These are phyloP conservation scores for Sebastolobus altivelis DNA, from an alignment of 2,797 vertebrate genomes.

Conservation along the genomic window DNA sequence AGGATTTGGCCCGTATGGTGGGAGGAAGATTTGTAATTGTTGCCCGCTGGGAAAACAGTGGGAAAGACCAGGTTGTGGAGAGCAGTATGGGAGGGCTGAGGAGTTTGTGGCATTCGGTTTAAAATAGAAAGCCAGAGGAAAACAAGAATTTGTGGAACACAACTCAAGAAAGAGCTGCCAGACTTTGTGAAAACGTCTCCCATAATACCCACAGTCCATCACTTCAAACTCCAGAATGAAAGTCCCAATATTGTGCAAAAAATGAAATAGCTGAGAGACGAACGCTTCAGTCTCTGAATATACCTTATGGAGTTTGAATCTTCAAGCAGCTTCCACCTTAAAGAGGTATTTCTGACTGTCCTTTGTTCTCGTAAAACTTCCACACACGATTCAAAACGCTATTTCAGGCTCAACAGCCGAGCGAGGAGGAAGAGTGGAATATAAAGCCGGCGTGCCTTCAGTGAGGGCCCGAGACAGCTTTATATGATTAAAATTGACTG, in stretches of 20 bases:
- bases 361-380: constrained; percentile 53
- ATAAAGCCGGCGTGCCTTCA: constrained; percentile 64
- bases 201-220: background rate
- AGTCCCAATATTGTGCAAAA: constrained; percentile 5
- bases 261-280: constrained; percentile 11
- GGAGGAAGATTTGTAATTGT: constrained; percentile 73
- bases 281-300: constrained; percentile 4
- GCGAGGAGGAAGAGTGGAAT: constrained; percentile 29
- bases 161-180: constrained; percentile 18
- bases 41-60: constrained; percentile 57
- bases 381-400: constrained; percentile 33
- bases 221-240: constrained; percentile 8
- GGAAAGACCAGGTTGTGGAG: constrained; percentile 31
- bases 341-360: constrained; percentile 16
- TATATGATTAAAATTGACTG: constrained; percentile 84
- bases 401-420: constrained; percentile 59
- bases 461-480: constrained; percentile 65
- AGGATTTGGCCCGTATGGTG: constrained; percentile 69
- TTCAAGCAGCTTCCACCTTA: background rate
- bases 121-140: constrained; percentile 48
- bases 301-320: background rate
- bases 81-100: constrained; percentile 28
- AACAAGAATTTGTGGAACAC: constrained; percentile 20
- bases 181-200: constrained; percentile 15
- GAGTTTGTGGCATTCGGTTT: constrained; percentile 38